Conservation (phyloP, 2,888 invertebrate species). For the Ophion slaviceki region DNA sequence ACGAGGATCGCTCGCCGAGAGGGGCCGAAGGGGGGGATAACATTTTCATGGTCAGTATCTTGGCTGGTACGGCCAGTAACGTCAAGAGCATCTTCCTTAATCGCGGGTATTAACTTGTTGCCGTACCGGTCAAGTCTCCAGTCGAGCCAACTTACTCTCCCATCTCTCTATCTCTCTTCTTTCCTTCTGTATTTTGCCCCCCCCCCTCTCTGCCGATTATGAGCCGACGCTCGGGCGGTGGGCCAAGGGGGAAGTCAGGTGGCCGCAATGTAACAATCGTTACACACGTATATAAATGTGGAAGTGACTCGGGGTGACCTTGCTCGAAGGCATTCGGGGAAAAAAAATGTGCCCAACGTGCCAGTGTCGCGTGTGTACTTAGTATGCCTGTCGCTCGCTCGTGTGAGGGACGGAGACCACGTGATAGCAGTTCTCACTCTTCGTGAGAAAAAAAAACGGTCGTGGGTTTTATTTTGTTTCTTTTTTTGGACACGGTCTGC, state of each 20-base stretch:
- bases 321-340: constrained; percentile 17
- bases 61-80: constrained; percentile 65
- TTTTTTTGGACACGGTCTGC: not conserved
- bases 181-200: not conserved
- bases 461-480: too few species aligned
- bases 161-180: constrained; percentile 24
- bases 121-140: constrained; percentile 54
- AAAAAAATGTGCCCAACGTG: too few species aligned
- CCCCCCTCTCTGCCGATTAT: too few species aligned
- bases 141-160: constrained; percentile 47
- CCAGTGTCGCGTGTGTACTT: not conserved
- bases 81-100: constrained; percentile 64
- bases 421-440: too few species aligned
- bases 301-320: constrained; percentile 46
- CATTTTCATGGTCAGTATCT: constrained; percentile 65
- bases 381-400: not conserved
- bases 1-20: constrained; percentile 2
- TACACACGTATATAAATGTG: constrained; percentile 16
- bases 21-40: not conserved
- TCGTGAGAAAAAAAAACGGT: too few species aligned
- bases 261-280: constrained; percentile 19
- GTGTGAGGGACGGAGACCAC: too few species aligned
- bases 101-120: constrained; percentile 60
- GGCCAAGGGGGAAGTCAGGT: constrained; percentile 36
- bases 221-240: too few species aligned